A percentile compares a stretch with the other conserved stretches of the same genome.
These are phyloP conservation scores for Oscheius myriophilus DNA, from an alignment of 2,888 invertebrate species.

Conservation along the genomic window DNA sequence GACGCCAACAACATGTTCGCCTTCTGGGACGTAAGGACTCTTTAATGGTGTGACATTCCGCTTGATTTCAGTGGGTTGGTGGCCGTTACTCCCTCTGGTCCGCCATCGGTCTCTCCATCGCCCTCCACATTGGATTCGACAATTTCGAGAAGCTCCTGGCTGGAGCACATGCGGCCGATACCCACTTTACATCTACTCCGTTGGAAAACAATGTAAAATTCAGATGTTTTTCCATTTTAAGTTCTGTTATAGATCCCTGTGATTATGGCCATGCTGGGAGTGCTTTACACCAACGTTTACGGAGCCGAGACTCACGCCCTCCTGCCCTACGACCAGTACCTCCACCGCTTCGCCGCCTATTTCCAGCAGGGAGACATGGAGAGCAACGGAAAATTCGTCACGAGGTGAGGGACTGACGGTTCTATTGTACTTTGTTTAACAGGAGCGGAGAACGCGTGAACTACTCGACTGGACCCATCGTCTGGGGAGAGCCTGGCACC, in stretches of 20 bases:
- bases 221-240: neutral
- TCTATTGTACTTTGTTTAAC: neutral
- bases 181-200: constrained; percentile 87
- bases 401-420: constrained; percentile 61
- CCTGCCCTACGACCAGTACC: constrained; percentile 94
- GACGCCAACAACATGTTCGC: constrained; percentile 97
- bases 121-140: constrained; percentile 87
- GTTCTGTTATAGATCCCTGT: constrained; percentile 82
- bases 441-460: constrained; percentile 72
- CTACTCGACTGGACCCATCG: constrained; percentile 81
- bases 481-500: constrained; percentile 98
- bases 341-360: constrained; percentile 98
- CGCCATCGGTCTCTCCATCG: constrained; percentile 96
- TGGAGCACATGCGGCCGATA: constrained; percentile 92
- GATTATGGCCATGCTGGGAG: constrained; percentile 87
- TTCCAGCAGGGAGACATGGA: constrained; percentile 93
- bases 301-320: constrained; percentile 94
- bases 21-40: constrained; percentile 87
- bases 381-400: constrained; percentile 89
- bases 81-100: constrained; percentile 98
- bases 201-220: constrained; percentile 86
- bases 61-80: constrained; percentile 84
- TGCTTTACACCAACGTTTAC: constrained; percentile 91
- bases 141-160: constrained; percentile 90
- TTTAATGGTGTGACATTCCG: neutral